Percentiles rank a stretch among this genome's conserved stretches.
These are phyloP conservation scores for Lophius americanus DNA, from an alignment of 2,797 vertebrate species.

Conservation along the genomic window DNA sequence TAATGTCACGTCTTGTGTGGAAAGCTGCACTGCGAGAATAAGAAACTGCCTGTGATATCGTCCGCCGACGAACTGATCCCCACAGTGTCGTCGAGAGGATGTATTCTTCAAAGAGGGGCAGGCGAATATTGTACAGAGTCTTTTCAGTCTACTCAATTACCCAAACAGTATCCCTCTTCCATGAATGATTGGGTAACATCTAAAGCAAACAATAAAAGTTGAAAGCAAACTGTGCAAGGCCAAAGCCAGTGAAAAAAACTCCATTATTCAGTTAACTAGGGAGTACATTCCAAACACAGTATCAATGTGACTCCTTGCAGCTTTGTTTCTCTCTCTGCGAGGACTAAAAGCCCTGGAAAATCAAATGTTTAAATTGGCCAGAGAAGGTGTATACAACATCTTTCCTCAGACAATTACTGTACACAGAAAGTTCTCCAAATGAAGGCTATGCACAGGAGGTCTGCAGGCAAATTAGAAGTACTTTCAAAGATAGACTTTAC, in stretches of 20 bases:
- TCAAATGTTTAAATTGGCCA: slow-evolving; percentile 73
- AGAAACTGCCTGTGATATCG: slow-evolving; percentile 22
- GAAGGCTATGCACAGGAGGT: slow-evolving; percentile 30
- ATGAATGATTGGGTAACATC: slow-evolving; percentile 63
- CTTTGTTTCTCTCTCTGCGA: slow-evolving; percentile 65
- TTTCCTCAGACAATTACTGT: slow-evolving; percentile 49
- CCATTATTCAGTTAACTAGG: slow-evolving; percentile 56
- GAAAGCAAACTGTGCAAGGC: slow-evolving; percentile 51
- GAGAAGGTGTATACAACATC: slow-evolving; percentile 57
- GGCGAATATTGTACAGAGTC: slow-evolving; percentile 37
- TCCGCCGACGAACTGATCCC: slow-evolving; percentile 30
- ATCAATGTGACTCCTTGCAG: slow-evolving; percentile 45
- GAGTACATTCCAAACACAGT: slow-evolving; percentile 56
- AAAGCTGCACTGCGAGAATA: slow-evolving; percentile 19
- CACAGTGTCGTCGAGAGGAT: slow-evolving; percentile 20
- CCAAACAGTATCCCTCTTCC: slow-evolving; percentile 39
- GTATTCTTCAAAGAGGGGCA: slow-evolving; percentile 24
- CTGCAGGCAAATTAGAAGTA: slow-evolving; percentile 33
- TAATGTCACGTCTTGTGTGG: slow-evolving; percentile 30
- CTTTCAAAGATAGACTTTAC: slow-evolving; percentile 28
- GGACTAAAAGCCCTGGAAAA: slow-evolving; percentile 58
- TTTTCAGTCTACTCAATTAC: slow-evolving; percentile 52
- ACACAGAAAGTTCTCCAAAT: slow-evolving; percentile 52
- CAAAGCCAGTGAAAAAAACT: slow-evolving; percentile 44
- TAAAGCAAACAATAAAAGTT: slow-evolving; percentile 47